Evolutionary conservation across 2,797 vertebrate species (phyloP), one percentile per base, ranked within the genome.

Genomic region (Apogon hyalosoma): DNA sequence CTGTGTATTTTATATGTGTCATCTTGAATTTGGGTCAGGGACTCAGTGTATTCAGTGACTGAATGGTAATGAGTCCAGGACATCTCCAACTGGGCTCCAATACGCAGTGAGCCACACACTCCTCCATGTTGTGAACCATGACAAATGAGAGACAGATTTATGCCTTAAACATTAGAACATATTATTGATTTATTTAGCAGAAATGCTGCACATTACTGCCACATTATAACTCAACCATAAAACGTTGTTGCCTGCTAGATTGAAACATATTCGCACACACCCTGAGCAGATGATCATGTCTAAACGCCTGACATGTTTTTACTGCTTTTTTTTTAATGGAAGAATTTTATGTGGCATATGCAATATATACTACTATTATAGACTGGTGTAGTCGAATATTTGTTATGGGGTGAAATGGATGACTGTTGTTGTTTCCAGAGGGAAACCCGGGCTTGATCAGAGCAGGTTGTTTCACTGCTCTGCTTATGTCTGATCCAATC

Each of bases 21-120:
- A 60, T 86, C 62, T 83, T 77, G 68, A 85, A 91, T 89, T 83
- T 86, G 85, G 85, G 84, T 88, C 87, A 88, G 75, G 59, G 77
- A 73, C 76, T 80, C 61, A 24, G 79, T 11, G 70, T 65, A 41
- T 77, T 79, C 73, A 51, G 63, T 45, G 73, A 66, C 33, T 65
- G 83, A 84, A 90, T 84, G 75, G 74, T 71, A 89, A 89, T 84
- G 72, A 86, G 82, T 62, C 57, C 61, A 55, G 84, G 79, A 85
- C 66, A 16, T 58, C 71, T 80, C 63, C 54, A 69, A 76, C 67
- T 36, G 48, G 46, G 56, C 82, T 67, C 47, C 49, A 11, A 9
- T 53, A 42, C 10, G 24, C 53, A 53, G 8, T 15, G 11, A 76
- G 69, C 47, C 42, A 15, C 48, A 53, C 1, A 46, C 47, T 54